Conservation (phyloP, 2,888 invertebrate genomes). For the Trachelus tabidus region DNA sequence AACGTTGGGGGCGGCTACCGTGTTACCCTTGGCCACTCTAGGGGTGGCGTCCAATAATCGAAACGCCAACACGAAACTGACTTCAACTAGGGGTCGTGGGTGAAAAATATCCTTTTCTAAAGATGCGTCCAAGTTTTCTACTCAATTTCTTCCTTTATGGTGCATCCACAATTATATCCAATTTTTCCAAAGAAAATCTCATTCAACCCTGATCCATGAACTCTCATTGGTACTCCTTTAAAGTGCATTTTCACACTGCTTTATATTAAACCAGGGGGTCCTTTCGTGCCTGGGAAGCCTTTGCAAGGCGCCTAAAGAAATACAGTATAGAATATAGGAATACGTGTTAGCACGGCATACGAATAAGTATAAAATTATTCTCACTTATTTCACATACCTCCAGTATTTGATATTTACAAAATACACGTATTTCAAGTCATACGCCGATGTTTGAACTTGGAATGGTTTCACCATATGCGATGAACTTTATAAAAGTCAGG, state of each 20-base stretch:
- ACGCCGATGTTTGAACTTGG: background rate
- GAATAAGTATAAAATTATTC: background rate
- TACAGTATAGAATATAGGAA: background rate
- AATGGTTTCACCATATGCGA: background rate
- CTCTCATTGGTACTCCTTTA: background rate
- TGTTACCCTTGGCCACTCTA: slow-evolving; percentile 11
- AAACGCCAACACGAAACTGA: slow-evolving; percentile 2
- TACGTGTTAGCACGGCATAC: background rate
- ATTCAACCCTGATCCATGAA: too few species aligned
- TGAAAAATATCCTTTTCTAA: background rate
- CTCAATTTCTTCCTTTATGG: background rate
- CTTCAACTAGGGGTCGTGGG: background rate
- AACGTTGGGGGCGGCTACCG: slow-evolving; percentile 22
- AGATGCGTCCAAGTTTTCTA: background rate
- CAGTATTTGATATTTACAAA: background rate
- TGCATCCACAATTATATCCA: background rate
- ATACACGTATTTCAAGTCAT: background rate
- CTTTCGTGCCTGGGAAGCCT: background rate
- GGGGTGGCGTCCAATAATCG: slow-evolving; percentile 22
- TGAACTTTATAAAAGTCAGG: background rate
- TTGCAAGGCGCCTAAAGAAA: background rate
- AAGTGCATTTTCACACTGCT: background rate
- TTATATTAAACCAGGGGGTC: background rate
- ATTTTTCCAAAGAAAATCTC: too few species aligned
- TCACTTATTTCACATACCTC: background rate